phyloP scores from a whole-genome alignment of 2,113 vertebrate genomes.

The Acanthochromis polyacanthus region DNA sequence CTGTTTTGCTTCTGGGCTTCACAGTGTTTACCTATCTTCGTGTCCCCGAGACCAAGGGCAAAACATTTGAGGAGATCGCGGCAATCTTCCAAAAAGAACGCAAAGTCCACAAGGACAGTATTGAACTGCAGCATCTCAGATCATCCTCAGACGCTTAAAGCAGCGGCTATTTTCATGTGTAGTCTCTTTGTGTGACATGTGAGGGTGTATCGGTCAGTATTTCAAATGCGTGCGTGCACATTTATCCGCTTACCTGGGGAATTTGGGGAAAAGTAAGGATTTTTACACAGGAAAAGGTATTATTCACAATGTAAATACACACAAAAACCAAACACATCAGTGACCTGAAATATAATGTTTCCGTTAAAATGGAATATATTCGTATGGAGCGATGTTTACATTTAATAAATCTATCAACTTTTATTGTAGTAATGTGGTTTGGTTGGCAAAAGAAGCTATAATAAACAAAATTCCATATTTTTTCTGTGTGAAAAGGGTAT shows the following conservation, averaged over 20 bases:
- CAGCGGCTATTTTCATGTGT: not conserved
- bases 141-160: constrained; percentile 82
- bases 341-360: not conserved
- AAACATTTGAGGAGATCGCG: constrained; percentile 93
- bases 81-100: constrained; percentile 87
- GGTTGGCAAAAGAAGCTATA: not conserved
- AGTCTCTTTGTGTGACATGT: not conserved
- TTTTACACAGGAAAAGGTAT: not conserved
- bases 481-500: not conserved
- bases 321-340: not conserved
- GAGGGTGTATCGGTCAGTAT: constrained; percentile 13
- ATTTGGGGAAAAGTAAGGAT: not conserved
- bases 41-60: constrained; percentile 96
- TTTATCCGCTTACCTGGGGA: not conserved
- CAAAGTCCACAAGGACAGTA: constrained; percentile 44
- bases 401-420: not conserved
- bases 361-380: not conserved
- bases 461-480: constrained; percentile 4
- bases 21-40: constrained; percentile 89
- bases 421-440: constrained; percentile 1
- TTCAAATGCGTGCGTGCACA: not conserved
- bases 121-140: constrained; percentile 90
- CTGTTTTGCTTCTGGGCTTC: constrained; percentile 87
- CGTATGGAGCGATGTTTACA: constrained; percentile 33
- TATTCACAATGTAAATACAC: not conserved